phyloP scores from a whole-genome alignment of 2,113 vertebrate species.

The Trogon surrucura region DNA sequence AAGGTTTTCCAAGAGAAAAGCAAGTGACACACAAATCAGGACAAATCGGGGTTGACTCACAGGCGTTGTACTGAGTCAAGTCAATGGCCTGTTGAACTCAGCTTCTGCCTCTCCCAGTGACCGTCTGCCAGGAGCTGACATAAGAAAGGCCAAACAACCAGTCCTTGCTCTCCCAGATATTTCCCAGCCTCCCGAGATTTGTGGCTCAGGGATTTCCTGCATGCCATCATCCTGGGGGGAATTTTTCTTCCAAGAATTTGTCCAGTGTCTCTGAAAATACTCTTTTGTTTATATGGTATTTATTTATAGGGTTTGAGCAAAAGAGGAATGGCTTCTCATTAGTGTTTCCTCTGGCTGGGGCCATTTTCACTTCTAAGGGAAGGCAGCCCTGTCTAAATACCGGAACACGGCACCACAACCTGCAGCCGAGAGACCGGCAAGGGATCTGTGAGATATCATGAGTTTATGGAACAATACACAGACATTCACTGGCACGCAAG shows the following conservation, averaged over 20 bases:
- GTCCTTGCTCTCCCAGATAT: not conserved
- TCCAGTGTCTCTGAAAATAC: not conserved
- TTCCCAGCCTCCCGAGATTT: not conserved
- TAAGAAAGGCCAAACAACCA: not conserved
- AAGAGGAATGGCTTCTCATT: not conserved
- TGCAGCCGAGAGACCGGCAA: not conserved
- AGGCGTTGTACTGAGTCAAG: not conserved
- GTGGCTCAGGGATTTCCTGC: not conserved
- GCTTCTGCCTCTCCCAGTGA: not conserved
- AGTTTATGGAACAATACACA: not conserved
- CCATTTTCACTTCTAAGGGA: not conserved
- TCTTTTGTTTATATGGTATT: not conserved
- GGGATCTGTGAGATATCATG: not conserved
- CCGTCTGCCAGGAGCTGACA: not conserved
- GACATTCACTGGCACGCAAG: not conserved
- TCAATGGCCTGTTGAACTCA: not conserved
- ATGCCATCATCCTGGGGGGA: not conserved
- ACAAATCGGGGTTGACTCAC: accelerated
- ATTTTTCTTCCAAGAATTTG: not conserved
- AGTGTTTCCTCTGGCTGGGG: not conserved
- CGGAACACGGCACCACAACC: not conserved
- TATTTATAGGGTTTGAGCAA: not conserved
- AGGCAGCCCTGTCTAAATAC: not conserved
- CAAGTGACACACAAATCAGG: not conserved
- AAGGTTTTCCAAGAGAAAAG: not conserved